phyloP scores from a whole-genome alignment of 2,797 vertebrate species.

The Tenualosa ilisha region DNA sequence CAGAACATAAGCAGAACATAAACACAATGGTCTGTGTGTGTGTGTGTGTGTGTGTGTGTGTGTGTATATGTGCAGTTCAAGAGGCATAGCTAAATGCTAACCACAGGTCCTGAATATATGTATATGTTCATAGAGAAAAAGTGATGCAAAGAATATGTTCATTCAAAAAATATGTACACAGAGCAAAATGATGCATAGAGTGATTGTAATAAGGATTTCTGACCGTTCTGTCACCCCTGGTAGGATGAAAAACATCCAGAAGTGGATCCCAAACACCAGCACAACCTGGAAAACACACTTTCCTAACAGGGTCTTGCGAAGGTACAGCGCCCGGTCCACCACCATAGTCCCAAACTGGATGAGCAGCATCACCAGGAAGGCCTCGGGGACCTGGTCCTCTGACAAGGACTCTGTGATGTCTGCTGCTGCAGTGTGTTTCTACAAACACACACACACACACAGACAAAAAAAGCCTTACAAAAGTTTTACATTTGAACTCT shows the following conservation, averaged over 20 bases:
- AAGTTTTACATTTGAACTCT: background rate
- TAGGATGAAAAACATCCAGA: conserved; percentile 84
- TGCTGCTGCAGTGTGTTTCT: conserved; percentile 74
- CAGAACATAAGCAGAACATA: no score
- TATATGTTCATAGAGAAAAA: background rate
- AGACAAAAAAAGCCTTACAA: no score
- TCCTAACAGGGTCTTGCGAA: conserved; percentile 78
- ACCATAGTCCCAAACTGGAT: conserved; percentile 81
- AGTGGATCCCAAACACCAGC: conserved; percentile 79
- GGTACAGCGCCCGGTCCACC: conserved; percentile 78
- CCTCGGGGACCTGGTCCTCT: conserved; percentile 80
- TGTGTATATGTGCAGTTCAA: background rate
- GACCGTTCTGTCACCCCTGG: conserved; percentile 80
- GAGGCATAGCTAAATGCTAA: background rate
- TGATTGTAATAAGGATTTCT: background rate
- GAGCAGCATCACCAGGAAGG: conserved; percentile 79
- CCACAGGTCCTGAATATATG: no score
- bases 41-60: background rate
- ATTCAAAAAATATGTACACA: background rate
- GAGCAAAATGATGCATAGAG: background rate
- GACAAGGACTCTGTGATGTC: conserved; percentile 79
- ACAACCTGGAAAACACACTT: conserved; percentile 81
- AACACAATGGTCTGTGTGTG: background rate
- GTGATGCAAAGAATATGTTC: background rate
- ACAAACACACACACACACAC: background rate